Conservation (phyloP, 2,797 vertebrate genomes). For the Semaprochilodus insignis region DNA sequence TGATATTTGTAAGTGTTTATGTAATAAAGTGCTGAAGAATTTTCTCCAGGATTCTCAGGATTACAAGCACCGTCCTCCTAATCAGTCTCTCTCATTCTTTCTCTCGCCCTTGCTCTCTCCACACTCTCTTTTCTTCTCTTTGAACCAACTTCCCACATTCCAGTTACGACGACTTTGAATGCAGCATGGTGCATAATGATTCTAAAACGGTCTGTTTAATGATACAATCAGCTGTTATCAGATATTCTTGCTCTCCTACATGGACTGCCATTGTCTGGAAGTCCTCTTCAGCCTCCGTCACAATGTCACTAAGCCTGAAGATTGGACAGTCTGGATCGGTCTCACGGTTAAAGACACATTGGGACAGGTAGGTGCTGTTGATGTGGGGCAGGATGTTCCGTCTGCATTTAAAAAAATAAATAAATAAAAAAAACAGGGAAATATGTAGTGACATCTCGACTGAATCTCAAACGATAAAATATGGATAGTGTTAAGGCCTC, state of each 20-base stretch:
- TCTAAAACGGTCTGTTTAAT: too few relatives aligned
- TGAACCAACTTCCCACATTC: too few relatives aligned
- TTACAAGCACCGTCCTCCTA: too few relatives aligned
- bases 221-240: too few relatives aligned
- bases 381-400: constrained; percentile 85
- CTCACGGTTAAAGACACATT: constrained; percentile 76
- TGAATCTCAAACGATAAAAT: background rate
- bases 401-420: constrained; percentile 59
- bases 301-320: constrained; percentile 85
- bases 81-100: too few relatives aligned
- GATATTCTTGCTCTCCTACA: constrained; percentile 68
- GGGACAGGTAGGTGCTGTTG: constrained; percentile 74
- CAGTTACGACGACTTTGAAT: too few relatives aligned
- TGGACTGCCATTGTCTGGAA: constrained; percentile 84
- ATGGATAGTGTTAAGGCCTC: constrained; percentile 58
- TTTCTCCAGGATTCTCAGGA: too few relatives aligned
- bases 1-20: too few relatives aligned
- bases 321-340: constrained; percentile 82
- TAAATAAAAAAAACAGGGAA: background rate
- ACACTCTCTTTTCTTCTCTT: too few relatives aligned
- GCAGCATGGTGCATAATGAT: too few relatives aligned
- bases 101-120: too few relatives aligned
- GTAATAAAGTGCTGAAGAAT: too few relatives aligned
- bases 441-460: background rate
- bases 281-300: constrained; percentile 80